These are phyloP conservation scores for Scaptomyza montana DNA, from an alignment of 1,140 invertebrate genomes.

Conservation along the genomic window DNA sequence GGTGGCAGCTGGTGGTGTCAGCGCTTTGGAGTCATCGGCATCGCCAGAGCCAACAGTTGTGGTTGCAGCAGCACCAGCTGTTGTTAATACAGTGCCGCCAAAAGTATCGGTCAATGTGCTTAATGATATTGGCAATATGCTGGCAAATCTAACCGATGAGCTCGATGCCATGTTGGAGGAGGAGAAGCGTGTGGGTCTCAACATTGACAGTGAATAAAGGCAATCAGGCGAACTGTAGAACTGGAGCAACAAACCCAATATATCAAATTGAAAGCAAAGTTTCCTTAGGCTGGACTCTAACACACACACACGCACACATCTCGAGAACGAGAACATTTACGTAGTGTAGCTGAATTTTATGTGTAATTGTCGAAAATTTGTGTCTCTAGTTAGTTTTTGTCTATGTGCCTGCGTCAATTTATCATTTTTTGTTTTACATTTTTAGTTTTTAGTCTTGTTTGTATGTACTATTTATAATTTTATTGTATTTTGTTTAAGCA, in stretches of 20 bases:
- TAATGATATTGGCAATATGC: conserved; percentile 98
- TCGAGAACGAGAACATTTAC: conserved; percentile 20
- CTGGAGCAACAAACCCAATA: not conserved
- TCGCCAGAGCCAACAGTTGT: conserved; percentile 21
- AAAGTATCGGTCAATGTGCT: conserved; percentile 94
- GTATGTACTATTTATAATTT: conserved; percentile 15
- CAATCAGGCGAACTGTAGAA: not conserved
- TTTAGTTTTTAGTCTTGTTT: not conserved
- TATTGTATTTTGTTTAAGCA: conserved; percentile 2
- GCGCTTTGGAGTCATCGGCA: conserved; percentile 14
- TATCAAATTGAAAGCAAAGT: conserved; percentile 60
- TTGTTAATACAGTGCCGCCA: conserved; percentile 41
- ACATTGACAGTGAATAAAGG: conserved; percentile 84
- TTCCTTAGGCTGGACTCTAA: conserved; percentile 37
- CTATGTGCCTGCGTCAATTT: conserved; percentile 45
- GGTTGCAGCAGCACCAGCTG: conserved; percentile 9
- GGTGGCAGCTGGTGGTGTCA: conserved; percentile 14
- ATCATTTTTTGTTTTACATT: conserved; percentile 40
- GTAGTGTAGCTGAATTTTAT: conserved; percentile 77
- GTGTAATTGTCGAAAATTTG: conserved; percentile 13
- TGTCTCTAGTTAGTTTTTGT: conserved; percentile 11
- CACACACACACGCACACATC: not conserved
- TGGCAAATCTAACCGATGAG: conserved; percentile 96
- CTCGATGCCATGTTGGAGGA: conserved; percentile 97
- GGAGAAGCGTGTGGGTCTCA: conserved; percentile 92